Conservation (phyloP, 2,113 vertebrate genomes). For the Australoheros scitulus region DNA sequence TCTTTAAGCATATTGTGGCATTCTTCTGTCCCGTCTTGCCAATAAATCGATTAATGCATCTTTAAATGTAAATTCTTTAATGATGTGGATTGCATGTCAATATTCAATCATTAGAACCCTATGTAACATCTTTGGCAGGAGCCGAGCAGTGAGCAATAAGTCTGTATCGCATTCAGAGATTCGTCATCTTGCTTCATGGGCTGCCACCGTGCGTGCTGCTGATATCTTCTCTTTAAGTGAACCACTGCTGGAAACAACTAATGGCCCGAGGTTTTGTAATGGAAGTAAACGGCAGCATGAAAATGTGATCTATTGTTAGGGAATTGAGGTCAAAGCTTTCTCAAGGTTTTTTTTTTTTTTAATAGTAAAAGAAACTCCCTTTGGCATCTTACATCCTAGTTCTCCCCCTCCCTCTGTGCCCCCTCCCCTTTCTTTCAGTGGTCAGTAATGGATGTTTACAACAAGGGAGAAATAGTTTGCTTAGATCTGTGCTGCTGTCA, state of each 20-base stretch:
- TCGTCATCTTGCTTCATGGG: neutral
- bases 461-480: slow-evolving; percentile 33
- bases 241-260: neutral
- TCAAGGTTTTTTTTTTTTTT: neutral
- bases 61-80: neutral
- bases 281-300: neutral
- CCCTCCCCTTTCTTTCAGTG: neutral
- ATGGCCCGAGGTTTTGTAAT: neutral
- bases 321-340: slow-evolving; percentile 42
- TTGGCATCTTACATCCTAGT: neutral
- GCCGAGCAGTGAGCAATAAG: neutral
- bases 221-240: neutral
- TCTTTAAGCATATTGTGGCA: neutral
- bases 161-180: neutral
- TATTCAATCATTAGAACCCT: neutral
- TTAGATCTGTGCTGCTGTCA: slow-evolving; percentile 44
- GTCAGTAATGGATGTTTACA: slow-evolving; percentile 57
- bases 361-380: slow-evolving; percentile 2
- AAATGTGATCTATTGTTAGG: slow-evolving; percentile 11
- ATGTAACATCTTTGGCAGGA: neutral
- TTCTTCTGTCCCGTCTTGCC: neutral
- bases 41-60: neutral
- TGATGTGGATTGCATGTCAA: neutral
- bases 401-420: neutral
- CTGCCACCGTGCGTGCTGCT: neutral